Evolutionary conservation across 2,797 vertebrate genomes (phyloP), one percentile per base, ranked within the genome.

Genomic region (Lepus oiostolus): DNA sequence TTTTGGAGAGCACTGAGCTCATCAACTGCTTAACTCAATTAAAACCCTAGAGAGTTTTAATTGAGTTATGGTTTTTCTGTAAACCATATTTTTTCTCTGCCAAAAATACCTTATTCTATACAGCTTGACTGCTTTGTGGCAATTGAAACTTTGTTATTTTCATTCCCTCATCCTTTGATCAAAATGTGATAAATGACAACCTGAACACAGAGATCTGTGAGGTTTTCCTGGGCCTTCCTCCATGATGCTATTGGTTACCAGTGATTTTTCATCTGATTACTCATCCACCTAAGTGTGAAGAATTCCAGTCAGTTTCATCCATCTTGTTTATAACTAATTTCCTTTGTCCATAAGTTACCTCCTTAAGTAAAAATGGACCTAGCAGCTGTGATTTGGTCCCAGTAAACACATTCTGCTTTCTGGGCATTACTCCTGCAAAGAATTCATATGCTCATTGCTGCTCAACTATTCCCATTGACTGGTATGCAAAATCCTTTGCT

Each of bases 121-220:
- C 58, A 13, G 70, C n/a, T 88, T 89, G 58, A 54, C 21, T 81
- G 54, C 47, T 35, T 58, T 80, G 58, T 63, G 62, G 52, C 7
- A 91, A 86, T 54, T 50, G 12, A 65, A 89, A 81, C 85, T 74
- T 93, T 90, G 9, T 26, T 52, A 11, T n/a, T 28, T 82, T 82
- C 38, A 82, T 62, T 19, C 35, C 8, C 54, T 47, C 7, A 38
- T 72, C 30, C 13, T 81, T 24, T 13, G 21, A 65, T 28, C 52
- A 65, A 91, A 90, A 85, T 38, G 22, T 38, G 7, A 60, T 83
- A 86, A 75, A 58, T 16, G 90, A 77, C 38, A 72, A 75, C 47
- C 24, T 77, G 28, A 91, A 65, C 68, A 72, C 1, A 80, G 35
- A 93, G 30, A 10, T n/a, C 26, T 35, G 6, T 19, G 60, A 87